Evolutionary conservation across 2,113 vertebrate genomes (phyloP), one percentile per base, ranked within the genome.

Genomic region (Typhlomys cinereus): DNA sequence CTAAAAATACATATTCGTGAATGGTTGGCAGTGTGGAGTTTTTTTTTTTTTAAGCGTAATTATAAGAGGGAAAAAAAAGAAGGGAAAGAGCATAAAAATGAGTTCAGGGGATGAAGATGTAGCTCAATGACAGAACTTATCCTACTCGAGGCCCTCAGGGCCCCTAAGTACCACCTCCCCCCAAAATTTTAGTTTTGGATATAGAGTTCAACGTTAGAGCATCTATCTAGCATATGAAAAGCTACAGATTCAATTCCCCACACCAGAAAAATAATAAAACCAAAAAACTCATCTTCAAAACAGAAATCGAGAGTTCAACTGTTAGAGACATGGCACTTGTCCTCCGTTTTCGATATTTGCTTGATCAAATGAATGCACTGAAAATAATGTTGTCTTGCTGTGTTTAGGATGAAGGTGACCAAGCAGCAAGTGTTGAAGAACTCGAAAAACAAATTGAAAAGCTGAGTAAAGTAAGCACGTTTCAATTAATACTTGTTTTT

Each of bases 381-480:
- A n/a, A 29, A 71, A 76, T 93, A 76, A 95, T 62, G 57, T 31
- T 97, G 14, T 96, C 93, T 95, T 97, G 64, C 79, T 97, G 44
- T 93, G 86, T 97, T 5, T 84, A 99, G 99, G 99, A 99, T 94
- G 99, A 99, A 95, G 98, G 98, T 54, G 98, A 99, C 91, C 98
- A 99, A 97, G 94, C 98, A 91, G 98, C 98, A 96, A 99, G 98
- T 94, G 98, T 99, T 83, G 99, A 99, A 95, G 99, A 99, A 75
- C 98, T 99, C 67, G 99, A 99, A 97, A 99, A 99, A 94, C 98
- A 99, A 94, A 99, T 99, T 11, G 99, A 99, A 93, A 99, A 99
- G 96, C 97, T 99, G 86, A 98, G 97, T 84, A 99, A 99, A 98
- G 99, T 99, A 98, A 98, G 97, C 85, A 54, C 52, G 92, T 90